These are phyloP conservation scores for Drosophila tristis DNA, from an alignment of 1,140 invertebrate species.

Conservation along the genomic window DNA sequence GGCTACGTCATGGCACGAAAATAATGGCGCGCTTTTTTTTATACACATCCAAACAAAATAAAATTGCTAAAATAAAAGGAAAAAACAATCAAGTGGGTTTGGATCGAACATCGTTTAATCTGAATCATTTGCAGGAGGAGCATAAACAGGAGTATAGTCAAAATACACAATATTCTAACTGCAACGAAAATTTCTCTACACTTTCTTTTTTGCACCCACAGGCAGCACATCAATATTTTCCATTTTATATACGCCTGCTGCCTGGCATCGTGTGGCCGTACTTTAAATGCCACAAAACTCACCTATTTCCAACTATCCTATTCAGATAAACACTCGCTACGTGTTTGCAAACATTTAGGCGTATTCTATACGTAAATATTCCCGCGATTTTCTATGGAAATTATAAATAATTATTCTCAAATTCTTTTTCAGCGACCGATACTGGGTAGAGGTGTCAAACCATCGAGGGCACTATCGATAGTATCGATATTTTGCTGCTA, in stretches of 20 bases:
- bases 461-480: too few species aligned
- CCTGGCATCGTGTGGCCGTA: constrained; percentile 63
- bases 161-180: constrained; percentile 69
- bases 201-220: constrained; percentile 76
- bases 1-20: constrained; percentile 75
- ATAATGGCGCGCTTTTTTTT: constrained; percentile 82
- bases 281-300: constrained; percentile 70
- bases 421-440: constrained; percentile 64
- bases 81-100: constrained; percentile 43
- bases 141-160: constrained; percentile 12
- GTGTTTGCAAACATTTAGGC: constrained; percentile 81
- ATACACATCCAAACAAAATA: constrained; percentile 46
- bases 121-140: constrained; percentile 21
- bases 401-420: constrained; percentile 71
- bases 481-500: too few species aligned
- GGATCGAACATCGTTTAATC: constrained; percentile 10
- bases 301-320: constrained; percentile 78
- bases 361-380: constrained; percentile 69
- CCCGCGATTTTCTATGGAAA: constrained; percentile 69
- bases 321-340: constrained; percentile 64
- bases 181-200: constrained; percentile 82
- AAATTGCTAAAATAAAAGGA: constrained; percentile 46
- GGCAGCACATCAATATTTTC: constrained; percentile 81
- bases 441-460: constrained; percentile 1
- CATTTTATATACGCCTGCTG: constrained; percentile 62